These are phyloP conservation scores for Pao palembangensis DNA, from an alignment of 2,113 vertebrate genomes.

Conservation along the genomic window DNA sequence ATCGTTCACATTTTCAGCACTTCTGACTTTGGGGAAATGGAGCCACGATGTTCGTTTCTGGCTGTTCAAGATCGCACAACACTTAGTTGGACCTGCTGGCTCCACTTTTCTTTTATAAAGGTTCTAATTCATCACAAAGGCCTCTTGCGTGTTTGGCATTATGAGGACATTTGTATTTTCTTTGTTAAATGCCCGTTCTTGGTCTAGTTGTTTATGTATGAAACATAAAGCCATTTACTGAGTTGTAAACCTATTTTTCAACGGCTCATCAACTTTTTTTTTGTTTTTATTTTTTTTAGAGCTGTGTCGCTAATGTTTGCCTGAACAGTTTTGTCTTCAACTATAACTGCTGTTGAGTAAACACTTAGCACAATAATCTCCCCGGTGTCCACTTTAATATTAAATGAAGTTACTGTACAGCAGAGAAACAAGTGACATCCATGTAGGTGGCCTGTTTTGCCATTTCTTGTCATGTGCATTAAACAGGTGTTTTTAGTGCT, in stretches of 20 bases:
- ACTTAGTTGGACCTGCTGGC: slow-evolving; percentile 27
- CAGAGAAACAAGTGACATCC: slow-evolving; percentile 46
- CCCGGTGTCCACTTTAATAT: slow-evolving; percentile 48
- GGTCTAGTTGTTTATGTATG: slow-evolving; percentile 47
- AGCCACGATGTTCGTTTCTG: slow-evolving; percentile 26
- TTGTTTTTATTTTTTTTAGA: slow-evolving; percentile 56
- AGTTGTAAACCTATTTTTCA: slow-evolving; percentile 57
- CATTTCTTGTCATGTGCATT: slow-evolving; percentile 47
- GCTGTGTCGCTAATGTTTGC: slow-evolving; percentile 54
- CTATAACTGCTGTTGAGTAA: slow-evolving; percentile 49
- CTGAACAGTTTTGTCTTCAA: slow-evolving; percentile 57
- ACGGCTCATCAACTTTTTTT: slow-evolving; percentile 23
- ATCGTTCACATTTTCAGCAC: slow-evolving; percentile 53
- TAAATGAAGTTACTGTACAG: slow-evolving; percentile 51
- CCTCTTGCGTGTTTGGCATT: slow-evolving; percentile 55
- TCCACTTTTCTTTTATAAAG: slow-evolving; percentile 46
- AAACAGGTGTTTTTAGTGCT: slow-evolving; percentile 74
- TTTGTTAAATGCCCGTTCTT: slow-evolving; percentile 41
- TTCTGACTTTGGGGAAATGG: slow-evolving; percentile 34
- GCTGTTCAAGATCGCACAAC: slow-evolving; percentile 35
- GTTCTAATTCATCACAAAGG: slow-evolving; percentile 51
- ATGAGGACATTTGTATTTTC: slow-evolving; percentile 47
- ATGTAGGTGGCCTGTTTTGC: slow-evolving; percentile 61
- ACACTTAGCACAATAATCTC: slow-evolving; percentile 47
- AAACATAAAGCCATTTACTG: slow-evolving; percentile 50